These are phyloP conservation scores for Pogonus chalceus DNA, from an alignment of 1,140 invertebrate genomes.

Conservation along the genomic window DNA sequence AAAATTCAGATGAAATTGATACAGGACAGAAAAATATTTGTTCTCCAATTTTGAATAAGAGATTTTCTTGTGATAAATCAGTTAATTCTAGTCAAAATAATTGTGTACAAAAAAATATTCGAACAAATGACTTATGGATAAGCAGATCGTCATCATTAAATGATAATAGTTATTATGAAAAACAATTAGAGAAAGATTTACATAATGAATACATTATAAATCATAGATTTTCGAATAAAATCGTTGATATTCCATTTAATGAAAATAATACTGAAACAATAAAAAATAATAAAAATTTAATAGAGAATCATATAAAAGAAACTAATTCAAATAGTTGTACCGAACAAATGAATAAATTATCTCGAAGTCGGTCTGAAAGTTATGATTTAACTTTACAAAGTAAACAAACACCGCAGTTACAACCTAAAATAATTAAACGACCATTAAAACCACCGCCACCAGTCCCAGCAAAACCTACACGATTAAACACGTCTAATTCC, in stretches of 20 bases:
- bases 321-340: too few species aligned
- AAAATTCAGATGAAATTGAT: background rate
- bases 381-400: too few species aligned
- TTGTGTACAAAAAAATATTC: background rate
- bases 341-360: too few species aligned
- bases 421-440: background rate
- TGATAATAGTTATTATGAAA: constrained; percentile 30
- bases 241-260: too few species aligned
- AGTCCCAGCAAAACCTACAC: constrained; percentile 29
- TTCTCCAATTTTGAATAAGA: background rate
- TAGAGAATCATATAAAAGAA: background rate
- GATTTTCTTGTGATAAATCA: background rate
- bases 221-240: background rate
- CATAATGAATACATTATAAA: constrained; percentile 22
- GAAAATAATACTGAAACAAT: background rate
- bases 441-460: constrained; percentile 28
- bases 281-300: background rate
- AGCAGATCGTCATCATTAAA: too few species aligned
- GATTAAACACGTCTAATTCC: constrained; percentile 12
- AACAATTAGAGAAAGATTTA: constrained; percentile 27
- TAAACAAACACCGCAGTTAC: too few species aligned
- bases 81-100: constrained; percentile 23
- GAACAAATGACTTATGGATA: too few species aligned
- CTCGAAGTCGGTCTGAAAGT: too few species aligned
- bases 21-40: background rate